A percentile compares a stretch with the other conserved stretches of the same genome.
Evolutionary conservation across 2,797 vertebrate genomes (phyloP).

Genomic region (Alca torda): DNA sequence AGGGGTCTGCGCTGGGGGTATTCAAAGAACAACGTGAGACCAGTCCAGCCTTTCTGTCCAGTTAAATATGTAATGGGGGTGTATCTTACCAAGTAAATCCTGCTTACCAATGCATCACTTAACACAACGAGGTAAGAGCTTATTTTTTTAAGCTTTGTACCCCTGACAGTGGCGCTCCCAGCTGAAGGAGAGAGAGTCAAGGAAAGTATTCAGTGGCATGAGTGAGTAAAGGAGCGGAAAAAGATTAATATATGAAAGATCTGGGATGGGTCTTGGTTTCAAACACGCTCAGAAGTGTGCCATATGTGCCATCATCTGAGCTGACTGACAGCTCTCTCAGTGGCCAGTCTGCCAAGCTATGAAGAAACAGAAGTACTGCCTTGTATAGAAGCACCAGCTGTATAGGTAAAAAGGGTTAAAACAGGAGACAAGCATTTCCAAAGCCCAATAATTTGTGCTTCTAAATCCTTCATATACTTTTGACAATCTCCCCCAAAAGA

Average conservation of each 20-base stretch:
- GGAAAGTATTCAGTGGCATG: background rate
- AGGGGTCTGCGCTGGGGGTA: background rate
- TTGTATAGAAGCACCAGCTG: background rate
- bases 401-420: background rate
- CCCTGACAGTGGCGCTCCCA: background rate
- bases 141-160: background rate
- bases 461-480: background rate
- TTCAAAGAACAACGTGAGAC: rapidly evolving
- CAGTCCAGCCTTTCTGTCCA: background rate
- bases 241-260: background rate
- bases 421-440: background rate
- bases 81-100: background rate
- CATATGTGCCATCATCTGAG: background rate
- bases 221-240: background rate
- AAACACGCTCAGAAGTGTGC: background rate
- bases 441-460: background rate
- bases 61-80: background rate
- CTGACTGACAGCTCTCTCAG: background rate
- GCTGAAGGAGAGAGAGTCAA: background rate
- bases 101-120: background rate
- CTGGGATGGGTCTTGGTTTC: background rate
- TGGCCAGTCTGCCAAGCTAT: background rate
- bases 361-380: background rate
- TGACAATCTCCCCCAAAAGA: background rate
- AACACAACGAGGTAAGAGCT: background rate